Evolutionary conservation across 2,797 vertebrate species (phyloP), one percentile per base, ranked within the genome.

Genomic region (Mallotus villosus): DNA sequence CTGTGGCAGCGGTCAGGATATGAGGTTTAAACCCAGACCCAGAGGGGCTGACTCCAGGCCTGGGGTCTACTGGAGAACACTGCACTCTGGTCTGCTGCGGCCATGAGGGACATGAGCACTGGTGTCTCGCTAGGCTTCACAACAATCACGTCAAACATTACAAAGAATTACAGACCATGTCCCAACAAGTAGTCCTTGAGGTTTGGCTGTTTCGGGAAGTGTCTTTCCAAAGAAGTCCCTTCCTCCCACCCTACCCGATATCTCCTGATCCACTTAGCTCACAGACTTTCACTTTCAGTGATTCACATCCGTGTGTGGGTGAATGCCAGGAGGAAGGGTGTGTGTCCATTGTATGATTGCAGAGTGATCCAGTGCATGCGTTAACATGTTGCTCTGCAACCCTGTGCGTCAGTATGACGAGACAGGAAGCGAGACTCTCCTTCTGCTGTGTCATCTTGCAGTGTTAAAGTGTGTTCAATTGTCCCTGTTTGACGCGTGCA

Each of bases 1-100:
- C 75, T 84, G 74, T 82, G 85, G 82, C 80, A 86, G 66, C 75
- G 63, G 78, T 74, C 86, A 84, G 87, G 90, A 93, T 91, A 92
- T 91, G 89, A 90, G 89, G 89, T 32, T 71, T 3, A 46, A 71
- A 21, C 3, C 32, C 65, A 32, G 37, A 61, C 32, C 19, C 17
- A n/a, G 32, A 27, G 21, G 3, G 49, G 49, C 55, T 37, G 70
- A 57, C 21, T 24, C 58, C 27, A 61, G 51, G 46, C 25, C 53
- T 67, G 37, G 16, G 29, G 63, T 53, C 71, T 55, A 65, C n/a
- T 34, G 70, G 19, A 46, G 63, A 46, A 49, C n/a, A 19, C 63
- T 11, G 11, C 37, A 41, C 37, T 65, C 63, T 16, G 4, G 41
- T 46, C 12, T 46, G 8, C 32, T 34, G 32, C 9, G 21, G 37